A percentile compares a stretch with the other conserved stretches of the same genome.
These are phyloP conservation scores for Napeogenes sylphis DNA, from an alignment of 2,888 invertebrate genomes.

Conservation along the genomic window DNA sequence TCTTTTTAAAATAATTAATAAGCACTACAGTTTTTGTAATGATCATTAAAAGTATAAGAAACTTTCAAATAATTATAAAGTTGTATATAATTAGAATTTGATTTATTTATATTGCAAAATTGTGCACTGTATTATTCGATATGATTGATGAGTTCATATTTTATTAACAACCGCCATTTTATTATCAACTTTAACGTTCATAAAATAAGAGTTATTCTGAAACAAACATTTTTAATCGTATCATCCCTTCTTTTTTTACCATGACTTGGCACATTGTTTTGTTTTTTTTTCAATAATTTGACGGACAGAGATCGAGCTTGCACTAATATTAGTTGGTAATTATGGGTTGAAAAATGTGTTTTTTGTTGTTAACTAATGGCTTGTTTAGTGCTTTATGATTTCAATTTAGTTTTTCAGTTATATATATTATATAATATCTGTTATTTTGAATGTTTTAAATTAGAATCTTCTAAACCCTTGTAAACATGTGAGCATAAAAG, in stretches of 20 bases:
- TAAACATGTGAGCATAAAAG: too few species aligned
- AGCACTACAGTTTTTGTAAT: too few species aligned
- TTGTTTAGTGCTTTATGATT: conserved; percentile 29
- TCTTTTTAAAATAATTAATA: too few species aligned
- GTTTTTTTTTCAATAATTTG: conserved; percentile 33
- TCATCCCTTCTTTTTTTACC: conserved; percentile 39
- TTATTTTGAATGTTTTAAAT: not conserved
- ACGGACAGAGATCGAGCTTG: conserved; percentile 37
- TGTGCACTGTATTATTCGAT: conserved; percentile 29
- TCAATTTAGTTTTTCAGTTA: conserved; percentile 17
- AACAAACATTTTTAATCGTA: conserved; percentile 27
- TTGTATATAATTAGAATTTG: conserved; percentile 20
- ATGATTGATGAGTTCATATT: conserved; percentile 6
- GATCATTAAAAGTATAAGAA: not conserved
- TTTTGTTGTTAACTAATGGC: conserved; percentile 37
- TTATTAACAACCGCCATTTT: conserved; percentile 8
- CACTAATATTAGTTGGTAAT: conserved; percentile 46
- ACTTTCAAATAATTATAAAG: conserved; percentile 7
- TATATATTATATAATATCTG: not conserved
- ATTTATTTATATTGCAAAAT: conserved; percentile 25
- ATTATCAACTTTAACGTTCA: not conserved
- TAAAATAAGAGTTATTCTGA: not conserved
- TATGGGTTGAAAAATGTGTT: conserved; percentile 41
- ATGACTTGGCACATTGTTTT: conserved; percentile 45
- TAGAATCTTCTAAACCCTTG: too few species aligned